Evolutionary conservation across 2,797 vertebrate species (phyloP).

Genomic region (Micromesistius poutassou): DNA sequence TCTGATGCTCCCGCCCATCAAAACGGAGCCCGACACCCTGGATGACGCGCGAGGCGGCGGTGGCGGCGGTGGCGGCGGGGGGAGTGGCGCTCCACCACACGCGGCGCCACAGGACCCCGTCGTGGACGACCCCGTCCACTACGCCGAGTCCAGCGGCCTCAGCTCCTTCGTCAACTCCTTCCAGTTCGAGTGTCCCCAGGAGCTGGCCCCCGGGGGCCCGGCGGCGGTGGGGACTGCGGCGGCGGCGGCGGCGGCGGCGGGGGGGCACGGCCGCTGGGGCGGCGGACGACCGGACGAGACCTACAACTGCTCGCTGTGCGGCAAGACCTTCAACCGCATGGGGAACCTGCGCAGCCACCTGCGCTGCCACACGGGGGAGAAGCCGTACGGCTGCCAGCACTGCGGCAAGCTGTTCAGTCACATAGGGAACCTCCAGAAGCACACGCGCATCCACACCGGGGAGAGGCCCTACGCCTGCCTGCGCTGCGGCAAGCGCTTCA

Average conservation of each 20-base stretch:
- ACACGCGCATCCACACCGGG: not conserved
- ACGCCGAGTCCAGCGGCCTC: not conserved
- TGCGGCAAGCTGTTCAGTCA: constrained; percentile 54
- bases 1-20: constrained; percentile 2
- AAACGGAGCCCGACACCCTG: not conserved
- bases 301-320: not conserved
- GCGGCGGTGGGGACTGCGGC: not conserved
- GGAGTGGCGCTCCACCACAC: not conserved
- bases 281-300: not conserved
- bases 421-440: not conserved
- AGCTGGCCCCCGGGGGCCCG: not conserved
- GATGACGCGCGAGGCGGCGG: not conserved
- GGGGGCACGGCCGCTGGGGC: not conserved
- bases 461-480: not conserved
- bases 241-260: not conserved
- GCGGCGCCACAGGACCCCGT: not conserved
- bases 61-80: not conserved
- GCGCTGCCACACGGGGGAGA: constrained; percentile 70
- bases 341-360: constrained; percentile 72
- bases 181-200: not conserved
- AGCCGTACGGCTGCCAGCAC: constrained; percentile 66
- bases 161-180: constrained; percentile 3
- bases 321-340: constrained; percentile 44
- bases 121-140: not conserved
- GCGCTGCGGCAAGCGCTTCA: constrained; percentile 54